phyloP scores from a whole-genome alignment of 2,888 invertebrate genomes.

The Papilio gigon region DNA sequence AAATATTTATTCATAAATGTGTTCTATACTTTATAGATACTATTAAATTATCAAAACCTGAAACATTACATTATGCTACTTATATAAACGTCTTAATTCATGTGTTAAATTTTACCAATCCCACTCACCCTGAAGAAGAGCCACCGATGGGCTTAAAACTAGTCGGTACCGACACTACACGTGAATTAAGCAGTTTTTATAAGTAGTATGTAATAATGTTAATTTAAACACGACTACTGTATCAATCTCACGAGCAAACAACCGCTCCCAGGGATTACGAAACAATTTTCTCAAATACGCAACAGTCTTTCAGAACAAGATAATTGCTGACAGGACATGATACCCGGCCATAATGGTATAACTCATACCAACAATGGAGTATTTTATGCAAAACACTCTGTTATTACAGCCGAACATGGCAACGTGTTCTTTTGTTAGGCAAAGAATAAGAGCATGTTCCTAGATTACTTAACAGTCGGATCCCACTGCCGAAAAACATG shows the following conservation, averaged over 20 bases:
- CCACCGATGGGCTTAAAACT: no score
- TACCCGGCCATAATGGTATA: conserved; percentile 38
- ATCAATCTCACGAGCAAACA: conserved; percentile 49
- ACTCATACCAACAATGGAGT: conserved; percentile 36
- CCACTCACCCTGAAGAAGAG: no score
- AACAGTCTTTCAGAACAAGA: conserved; percentile 42
- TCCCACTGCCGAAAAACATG: neutral
- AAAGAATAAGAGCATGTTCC: neutral
- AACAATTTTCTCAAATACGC: conserved; percentile 61
- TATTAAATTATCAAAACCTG: no score
- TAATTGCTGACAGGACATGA: conserved; percentile 37
- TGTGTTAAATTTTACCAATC: no score
- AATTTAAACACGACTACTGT: conserved; percentile 3
- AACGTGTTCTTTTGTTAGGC: conserved; percentile 26
- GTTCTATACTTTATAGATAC: no score
- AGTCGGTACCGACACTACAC: no score
- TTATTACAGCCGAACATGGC: conserved; percentile 16
- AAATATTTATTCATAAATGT: no score
- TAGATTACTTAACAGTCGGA: neutral
- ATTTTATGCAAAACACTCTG: conserved; percentile 32
- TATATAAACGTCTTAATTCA: no score
- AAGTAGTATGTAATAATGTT: no score
- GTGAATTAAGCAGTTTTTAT: no score
- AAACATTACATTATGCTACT: no score
- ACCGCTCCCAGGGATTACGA: conserved; percentile 61